A percentile compares a stretch with the other conserved stretches of the same genome.
Conservation (phyloP, 2,888 invertebrate species). For the Cenopis cana region DNA sequence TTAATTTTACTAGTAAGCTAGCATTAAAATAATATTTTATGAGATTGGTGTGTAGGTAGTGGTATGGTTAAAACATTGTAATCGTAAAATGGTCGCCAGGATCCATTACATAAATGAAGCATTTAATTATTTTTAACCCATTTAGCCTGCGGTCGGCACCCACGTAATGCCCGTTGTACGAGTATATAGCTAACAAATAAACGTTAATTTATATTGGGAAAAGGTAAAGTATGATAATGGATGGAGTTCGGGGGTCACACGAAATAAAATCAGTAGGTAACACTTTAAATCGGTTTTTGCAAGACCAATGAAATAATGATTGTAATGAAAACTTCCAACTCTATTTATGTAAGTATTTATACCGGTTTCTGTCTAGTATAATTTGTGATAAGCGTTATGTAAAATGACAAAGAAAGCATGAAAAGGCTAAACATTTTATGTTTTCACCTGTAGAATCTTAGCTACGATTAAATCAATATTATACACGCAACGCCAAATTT, state of each 20-base stretch:
- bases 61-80: background rate
- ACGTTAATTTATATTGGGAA: background rate
- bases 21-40: background rate
- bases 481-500: too few relatives aligned
- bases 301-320: too few relatives aligned
- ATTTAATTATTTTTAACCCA: constrained; percentile 2
- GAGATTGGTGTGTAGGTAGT: background rate
- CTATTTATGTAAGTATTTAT: too few relatives aligned
- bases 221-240: background rate
- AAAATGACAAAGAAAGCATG: too few relatives aligned
- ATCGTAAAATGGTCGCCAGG: background rate
- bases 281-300: too few relatives aligned
- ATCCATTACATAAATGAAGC: background rate
- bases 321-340: too few relatives aligned
- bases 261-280: too few relatives aligned
- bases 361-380: too few relatives aligned
- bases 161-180: background rate
- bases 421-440: too few relatives aligned
- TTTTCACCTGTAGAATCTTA: too few relatives aligned
- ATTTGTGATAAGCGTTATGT: too few relatives aligned
- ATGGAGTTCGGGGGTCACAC: background rate
- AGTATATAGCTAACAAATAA: background rate
- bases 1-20: background rate
- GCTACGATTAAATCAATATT: too few relatives aligned
- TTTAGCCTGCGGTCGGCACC: background rate